Evolutionary conservation across 2,113 vertebrate genomes (phyloP).

Genomic region (Cricetomys ansorgei): DNA sequence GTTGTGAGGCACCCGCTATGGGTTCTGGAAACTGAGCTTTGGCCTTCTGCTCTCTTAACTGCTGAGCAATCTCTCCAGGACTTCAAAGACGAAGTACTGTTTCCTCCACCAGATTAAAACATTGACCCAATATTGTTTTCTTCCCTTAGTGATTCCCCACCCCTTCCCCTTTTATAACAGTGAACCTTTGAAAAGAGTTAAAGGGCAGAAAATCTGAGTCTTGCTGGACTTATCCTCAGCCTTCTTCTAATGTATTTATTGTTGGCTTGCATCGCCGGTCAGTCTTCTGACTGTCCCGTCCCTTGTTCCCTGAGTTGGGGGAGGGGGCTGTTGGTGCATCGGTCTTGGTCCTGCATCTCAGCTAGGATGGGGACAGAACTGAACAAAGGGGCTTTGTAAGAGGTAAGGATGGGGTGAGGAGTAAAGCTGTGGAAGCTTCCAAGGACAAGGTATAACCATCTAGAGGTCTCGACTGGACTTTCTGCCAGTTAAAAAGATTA

Average conservation of each 20-base stretch:
- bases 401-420: neutral
- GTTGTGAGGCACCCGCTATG: neutral
- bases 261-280: neutral
- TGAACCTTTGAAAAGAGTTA: neutral
- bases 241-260: neutral
- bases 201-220: neutral
- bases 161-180: neutral
- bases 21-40: neutral
- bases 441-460: neutral
- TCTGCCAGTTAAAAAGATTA: neutral
- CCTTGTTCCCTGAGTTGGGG: neutral
- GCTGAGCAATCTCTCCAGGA: neutral
- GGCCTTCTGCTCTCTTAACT: neutral
- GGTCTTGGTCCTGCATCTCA: neutral
- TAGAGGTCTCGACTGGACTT: neutral
- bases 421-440: neutral
- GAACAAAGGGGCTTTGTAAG: neutral
- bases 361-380: neutral
- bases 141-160: neutral
- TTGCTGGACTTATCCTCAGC: neutral
- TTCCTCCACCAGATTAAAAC: neutral
- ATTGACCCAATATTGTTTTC: neutral
- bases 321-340: neutral
- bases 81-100: neutral
- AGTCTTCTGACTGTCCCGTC: neutral